Evolutionary conservation across 2,888 invertebrate species (phyloP), one percentile per base, ranked within the genome.

Genomic region (Dicyrtoma fusca): DNA sequence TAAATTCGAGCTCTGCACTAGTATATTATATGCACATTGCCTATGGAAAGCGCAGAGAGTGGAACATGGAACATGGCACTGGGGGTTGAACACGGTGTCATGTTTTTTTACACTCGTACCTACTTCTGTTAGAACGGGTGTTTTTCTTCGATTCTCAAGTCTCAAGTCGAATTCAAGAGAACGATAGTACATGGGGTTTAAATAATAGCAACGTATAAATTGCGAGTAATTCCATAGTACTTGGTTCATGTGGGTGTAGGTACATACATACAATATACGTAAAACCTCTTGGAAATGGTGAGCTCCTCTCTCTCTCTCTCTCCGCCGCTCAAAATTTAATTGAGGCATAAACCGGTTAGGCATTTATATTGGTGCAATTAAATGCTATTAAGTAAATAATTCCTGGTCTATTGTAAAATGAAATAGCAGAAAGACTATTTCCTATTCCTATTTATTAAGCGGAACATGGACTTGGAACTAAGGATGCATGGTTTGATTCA

Each of bases 361-460:
- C 42, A 55, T 17, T 69, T 69, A 69, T 69, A 59, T 59, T 45
- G 69, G 47, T 26, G 59, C 47, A 45, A 69, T 69, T 69, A 69
- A 59, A 69, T 13, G 69, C 21, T 69, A 59, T 59, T 53, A 51
- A 66, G 57, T 53, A n/a, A 64, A 66, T 66, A 25, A 66, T 66
- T 53, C 21, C 49, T 26, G 26, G 55, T 53, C 49, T 17, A 66
- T 66, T 66, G 53, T 51, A 66, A 66, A 49, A 51, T 19, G 23
- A 66, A 23, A 47, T 14, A 61, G 62, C 34, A 61, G 62, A 34
- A 34, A 34, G 34, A 34, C 34, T 34, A 34, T 34, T 34, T 34
- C 34, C 34, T 34, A 57, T 23, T 19, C 51, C 51, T 49, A 49
- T 49, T 49, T 17, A 49, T 49, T 49, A n/a, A 49, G n/a, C n/a